Conservation (phyloP, 1,140 invertebrate species). For the Drosophila kohkoa region DNA sequence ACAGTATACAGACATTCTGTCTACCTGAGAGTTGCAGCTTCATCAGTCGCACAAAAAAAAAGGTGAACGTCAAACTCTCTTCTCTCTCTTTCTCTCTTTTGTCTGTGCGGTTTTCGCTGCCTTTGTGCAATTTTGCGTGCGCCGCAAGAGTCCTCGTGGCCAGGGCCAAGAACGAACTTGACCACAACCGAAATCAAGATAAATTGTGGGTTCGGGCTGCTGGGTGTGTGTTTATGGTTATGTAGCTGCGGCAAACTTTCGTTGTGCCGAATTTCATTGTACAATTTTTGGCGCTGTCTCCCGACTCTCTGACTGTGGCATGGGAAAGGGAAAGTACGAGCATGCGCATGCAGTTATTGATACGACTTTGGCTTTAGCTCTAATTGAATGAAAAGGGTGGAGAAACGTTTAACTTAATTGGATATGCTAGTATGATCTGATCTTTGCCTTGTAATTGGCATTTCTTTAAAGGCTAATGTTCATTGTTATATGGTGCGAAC, state of each 20-base stretch:
- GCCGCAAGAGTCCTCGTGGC: conserved; percentile 20
- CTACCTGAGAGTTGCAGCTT: conserved; percentile 48
- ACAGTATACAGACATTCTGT: conserved; percentile 11
- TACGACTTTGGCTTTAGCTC: conserved; percentile 47
- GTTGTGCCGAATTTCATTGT: conserved; percentile 81
- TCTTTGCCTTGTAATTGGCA: conserved; percentile 29
- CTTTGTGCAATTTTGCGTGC: conserved; percentile 50
- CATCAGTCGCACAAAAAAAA: conserved; percentile 29
- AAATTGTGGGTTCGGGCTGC: conserved; percentile 66
- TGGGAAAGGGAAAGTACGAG: conserved; percentile 76
- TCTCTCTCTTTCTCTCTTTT: not conserved
- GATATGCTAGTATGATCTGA: conserved; percentile 30
- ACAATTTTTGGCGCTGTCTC: conserved; percentile 58
- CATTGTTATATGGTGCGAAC: conserved; percentile 14
- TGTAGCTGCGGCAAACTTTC: conserved; percentile 66
- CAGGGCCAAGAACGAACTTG: conserved; percentile 57
- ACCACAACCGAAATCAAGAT: conserved; percentile 53
- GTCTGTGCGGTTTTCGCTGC: conserved; percentile 13
- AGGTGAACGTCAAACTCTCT: conserved; percentile 15
- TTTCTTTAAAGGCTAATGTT: conserved; percentile 4
- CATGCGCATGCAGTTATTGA: conserved; percentile 70
- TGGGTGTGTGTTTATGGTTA: conserved; percentile 25
- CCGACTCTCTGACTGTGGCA: conserved; percentile 22
- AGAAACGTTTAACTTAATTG: conserved; percentile 74
- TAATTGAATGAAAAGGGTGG: conserved; percentile 74